phyloP scores from a whole-genome alignment of 2,888 invertebrate genomes.

The Drosophila tanythrix region DNA sequence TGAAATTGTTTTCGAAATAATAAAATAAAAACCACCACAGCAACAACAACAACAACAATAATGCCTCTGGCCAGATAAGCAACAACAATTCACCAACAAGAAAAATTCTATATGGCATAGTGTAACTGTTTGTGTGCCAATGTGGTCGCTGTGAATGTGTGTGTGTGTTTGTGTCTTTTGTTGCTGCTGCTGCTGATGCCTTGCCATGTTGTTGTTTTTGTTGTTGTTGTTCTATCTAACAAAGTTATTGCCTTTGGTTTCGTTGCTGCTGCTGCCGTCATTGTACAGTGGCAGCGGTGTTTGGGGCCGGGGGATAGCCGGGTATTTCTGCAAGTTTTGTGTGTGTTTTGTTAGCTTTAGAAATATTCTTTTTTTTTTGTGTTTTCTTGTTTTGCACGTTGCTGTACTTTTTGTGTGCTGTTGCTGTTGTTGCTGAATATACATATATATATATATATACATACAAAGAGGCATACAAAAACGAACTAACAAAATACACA shows the following conservation, averaged over 20 bases:
- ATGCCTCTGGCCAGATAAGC: constrained; percentile 47
- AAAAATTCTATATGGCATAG: constrained; percentile 66
- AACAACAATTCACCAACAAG: constrained; percentile 63
- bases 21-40: constrained; percentile 47
- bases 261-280: constrained; percentile 56
- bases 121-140: constrained; percentile 60
- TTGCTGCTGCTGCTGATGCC: constrained; percentile 45
- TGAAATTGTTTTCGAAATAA: constrained; percentile 47
- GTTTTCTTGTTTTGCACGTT: constrained; percentile 70
- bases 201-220: constrained; percentile 38
- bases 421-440: constrained; percentile 51
- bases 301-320: constrained; percentile 35
- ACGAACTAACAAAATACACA: constrained; percentile 13
- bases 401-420: constrained; percentile 68
- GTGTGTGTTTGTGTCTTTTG: constrained; percentile 58
- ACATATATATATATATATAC: constrained; percentile 35
- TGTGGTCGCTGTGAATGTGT: constrained; percentile 27
- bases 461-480: constrained; percentile 23
- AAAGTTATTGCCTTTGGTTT: constrained; percentile 72
- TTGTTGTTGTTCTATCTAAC: constrained; percentile 74
- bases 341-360: constrained; percentile 79
- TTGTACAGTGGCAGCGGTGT: constrained; percentile 43
- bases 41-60: constrained; percentile 32
- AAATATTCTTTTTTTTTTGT: constrained; percentile 63
- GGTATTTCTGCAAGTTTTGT: constrained; percentile 79